Evolutionary conservation across 2,797 vertebrate species (phyloP), one percentile per base, ranked within the genome.

Genomic region (Chelidonichthys spinosus): DNA sequence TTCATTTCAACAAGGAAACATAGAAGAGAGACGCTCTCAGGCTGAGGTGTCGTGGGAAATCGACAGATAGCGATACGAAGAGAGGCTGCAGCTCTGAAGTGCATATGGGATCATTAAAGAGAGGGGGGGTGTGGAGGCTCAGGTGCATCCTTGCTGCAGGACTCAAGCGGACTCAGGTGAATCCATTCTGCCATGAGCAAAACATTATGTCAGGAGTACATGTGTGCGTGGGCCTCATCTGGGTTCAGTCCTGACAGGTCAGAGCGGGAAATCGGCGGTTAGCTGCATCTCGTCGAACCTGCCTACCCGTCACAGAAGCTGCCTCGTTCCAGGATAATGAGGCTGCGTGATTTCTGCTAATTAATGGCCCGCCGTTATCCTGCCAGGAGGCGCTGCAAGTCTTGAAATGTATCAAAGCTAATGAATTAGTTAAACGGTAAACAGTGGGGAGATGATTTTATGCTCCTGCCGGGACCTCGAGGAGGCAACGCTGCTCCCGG

Each of bases 351-450:
- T 49, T 76, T 72, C 53, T 49, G n/a, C 39, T 82, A 82, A 85
- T 82, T 79, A 69, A 25, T 35, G 35, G 32, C 69, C 70, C 43
- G 0, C 46, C 36, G 69, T 25, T 6, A 72, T 40, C 25, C 43
- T 76, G 76, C 56, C 60, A 71, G 37, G 37, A n/a, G 53, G 50
- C 3, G 18, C 68, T 67, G 64, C 17, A 53, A 47, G 54, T 44
- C 58, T 76, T 62, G 43, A 63, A 68, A 83, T 37, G 18, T 65
- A 76, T 88, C 55, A 79, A 75, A 83, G 76, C n/a, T 59, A 74
- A 79, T 84, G 60, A 76, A 85, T 84, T 53, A 78, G 66, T 56
- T 25, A 39, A 25, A 25, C 25, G 52, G 60, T 79, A 77, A 87
- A 83, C 81, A 79, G 63, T 75, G 40, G 74, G 64, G 9, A 50